Evolutionary conservation across 2,797 vertebrate genomes (phyloP).

Genomic region (Pseudomugil gertrudae): DNA sequence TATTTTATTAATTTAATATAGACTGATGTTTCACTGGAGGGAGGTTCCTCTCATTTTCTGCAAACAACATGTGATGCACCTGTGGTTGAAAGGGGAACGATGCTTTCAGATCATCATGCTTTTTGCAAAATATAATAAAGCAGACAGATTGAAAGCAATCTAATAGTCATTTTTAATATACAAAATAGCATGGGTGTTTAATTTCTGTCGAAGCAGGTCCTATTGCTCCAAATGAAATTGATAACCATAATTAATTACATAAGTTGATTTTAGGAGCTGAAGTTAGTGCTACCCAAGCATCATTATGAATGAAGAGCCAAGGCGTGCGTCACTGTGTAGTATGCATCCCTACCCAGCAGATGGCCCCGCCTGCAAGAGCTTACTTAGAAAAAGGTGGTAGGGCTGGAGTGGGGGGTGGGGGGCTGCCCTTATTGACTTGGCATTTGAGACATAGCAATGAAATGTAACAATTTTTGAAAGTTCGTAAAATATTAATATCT

Average conservation of each 20-base stretch:
- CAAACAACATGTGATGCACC: background rate
- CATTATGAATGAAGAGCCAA: conserved; percentile 67
- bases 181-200: conserved; percentile 9
- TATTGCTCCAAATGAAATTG: conserved; percentile 18
- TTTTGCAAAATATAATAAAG: background rate
- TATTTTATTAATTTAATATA: conserved; percentile 65
- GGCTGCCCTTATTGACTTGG: conserved; percentile 56
- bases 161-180: background rate
- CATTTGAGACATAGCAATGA: conserved; percentile 66
- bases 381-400: conserved; percentile 22
- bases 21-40: conserved; percentile 35
- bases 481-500: conserved; percentile 70
- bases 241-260: conserved; percentile 18
- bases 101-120: background rate
- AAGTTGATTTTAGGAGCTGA: conserved; percentile 17
- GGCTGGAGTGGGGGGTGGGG: background rate
- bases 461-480: conserved; percentile 70
- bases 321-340: conserved; percentile 76
- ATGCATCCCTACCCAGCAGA: conserved; percentile 80
- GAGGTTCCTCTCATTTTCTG: conserved; percentile 10
- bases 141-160: conserved; percentile 4
- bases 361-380: conserved; percentile 80
- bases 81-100: background rate
- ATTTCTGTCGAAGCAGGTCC: conserved; percentile 4
- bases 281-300: conserved; percentile 39